Base-by-base conservation (phyloP, 1,140 invertebrate species). In the Drosophila prosaltans region DNA sequence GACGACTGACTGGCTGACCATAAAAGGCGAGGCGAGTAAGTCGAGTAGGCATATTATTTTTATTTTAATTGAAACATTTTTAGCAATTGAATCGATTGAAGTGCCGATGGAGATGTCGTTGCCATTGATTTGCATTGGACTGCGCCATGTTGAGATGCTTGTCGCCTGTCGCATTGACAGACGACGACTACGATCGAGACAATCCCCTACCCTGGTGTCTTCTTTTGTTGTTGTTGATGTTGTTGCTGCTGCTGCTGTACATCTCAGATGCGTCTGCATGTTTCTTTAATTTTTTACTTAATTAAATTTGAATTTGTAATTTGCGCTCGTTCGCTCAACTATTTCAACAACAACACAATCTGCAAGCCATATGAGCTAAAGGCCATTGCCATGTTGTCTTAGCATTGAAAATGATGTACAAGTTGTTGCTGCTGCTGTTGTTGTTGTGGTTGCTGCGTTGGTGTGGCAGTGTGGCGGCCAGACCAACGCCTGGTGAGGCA, bases 281-380 rank as follows among this genome's bases (percentile, higher is more conserved):
- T 83, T 89, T 84, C 69, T 89, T 89, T 89, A 89, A 89, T 89
- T 89, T 89, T 89, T 89, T 89, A 89, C 84, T 89, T 89, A 89
- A 89, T 89, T 89, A 89, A 89, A 89, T 89, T 89, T 89, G 84
- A 89, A 89, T 89, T 90, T 89, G 86, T 89, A 89, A 89, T 89
- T 89, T 89, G 74, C 81, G 69, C 66, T 70, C 80, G 73, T 89
- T 72, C 81, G 69, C 66, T 70, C 80, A 75, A 85, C 84, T 89
- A 89, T 80, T 82, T 67, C 62, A 43, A 40, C 48, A 62, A 69
- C 57, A 69, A 74, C 75, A 64, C 82, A 88, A 86, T 88, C 80
- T 89, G 84, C 84, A 74, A 75, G 78, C 80, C 80, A 84, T 80
- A 85, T 81, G 78, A 85, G 74, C 83, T 67, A 78, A 69, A 57